These are phyloP conservation scores for Alouatta palliata DNA, from an alignment of 2,113 vertebrate genomes.

Conservation along the genomic window DNA sequence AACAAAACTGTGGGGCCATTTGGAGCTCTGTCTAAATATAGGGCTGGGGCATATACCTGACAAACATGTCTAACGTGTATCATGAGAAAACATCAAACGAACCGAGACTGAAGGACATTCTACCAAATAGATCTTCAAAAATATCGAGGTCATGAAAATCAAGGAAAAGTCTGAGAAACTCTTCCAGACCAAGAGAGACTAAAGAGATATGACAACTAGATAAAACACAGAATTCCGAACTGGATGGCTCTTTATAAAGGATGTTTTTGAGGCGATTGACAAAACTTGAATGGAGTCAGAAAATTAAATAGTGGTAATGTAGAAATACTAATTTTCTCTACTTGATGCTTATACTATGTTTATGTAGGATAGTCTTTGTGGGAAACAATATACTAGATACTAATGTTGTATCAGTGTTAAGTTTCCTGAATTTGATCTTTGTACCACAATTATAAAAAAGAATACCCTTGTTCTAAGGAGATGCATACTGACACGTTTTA, in stretches of 20 bases:
- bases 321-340: not conserved
- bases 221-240: not conserved
- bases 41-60: not conserved
- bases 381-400: not conserved
- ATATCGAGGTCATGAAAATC: not conserved
- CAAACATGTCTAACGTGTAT: not conserved
- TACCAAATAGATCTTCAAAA: not conserved
- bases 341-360: not conserved
- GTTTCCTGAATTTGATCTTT: not conserved
- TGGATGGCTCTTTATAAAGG: not conserved
- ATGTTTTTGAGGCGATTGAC: not conserved
- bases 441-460: not conserved
- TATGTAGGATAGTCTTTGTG: not conserved
- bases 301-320: not conserved
- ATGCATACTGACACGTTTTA: not conserved
- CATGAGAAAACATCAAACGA: not conserved
- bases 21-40: not conserved
- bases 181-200: not conserved
- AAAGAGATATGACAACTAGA: not conserved
- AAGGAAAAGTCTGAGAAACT: not conserved
- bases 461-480: not conserved
- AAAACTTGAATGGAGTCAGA: not conserved
- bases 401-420: not conserved
- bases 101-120: not conserved
- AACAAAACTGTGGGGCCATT: not conserved